Conservation (phyloP, 2,797 vertebrate genomes). For the Microhierax caerulescens region DNA sequence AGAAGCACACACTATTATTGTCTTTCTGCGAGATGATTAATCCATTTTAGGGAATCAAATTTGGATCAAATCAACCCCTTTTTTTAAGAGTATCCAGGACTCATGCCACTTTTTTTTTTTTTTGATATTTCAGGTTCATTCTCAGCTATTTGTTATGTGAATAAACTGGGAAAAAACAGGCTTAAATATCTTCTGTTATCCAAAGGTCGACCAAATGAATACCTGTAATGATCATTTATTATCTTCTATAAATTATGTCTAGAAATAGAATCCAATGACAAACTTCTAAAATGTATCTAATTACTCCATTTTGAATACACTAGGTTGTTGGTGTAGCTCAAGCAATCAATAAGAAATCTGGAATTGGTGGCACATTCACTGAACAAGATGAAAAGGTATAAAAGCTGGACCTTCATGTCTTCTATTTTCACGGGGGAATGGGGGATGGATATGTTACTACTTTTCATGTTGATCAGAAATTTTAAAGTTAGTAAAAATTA, state of each 20-base stretch:
- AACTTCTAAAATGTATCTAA: background rate
- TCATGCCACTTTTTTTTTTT: background rate
- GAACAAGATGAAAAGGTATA: constrained; percentile 95
- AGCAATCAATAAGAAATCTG: constrained; percentile 96
- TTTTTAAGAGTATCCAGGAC: background rate
- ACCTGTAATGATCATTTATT: background rate
- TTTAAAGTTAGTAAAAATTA: background rate
- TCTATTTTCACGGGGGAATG: background rate
- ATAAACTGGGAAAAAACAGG: background rate
- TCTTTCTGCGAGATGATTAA: background rate
- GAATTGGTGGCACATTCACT: constrained; percentile 87
- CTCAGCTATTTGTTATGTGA: background rate
- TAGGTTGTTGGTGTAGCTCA: constrained; percentile 97
- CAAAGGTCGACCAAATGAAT: background rate
- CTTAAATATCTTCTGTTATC: background rate
- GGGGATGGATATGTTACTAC: background rate
- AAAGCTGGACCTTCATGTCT: background rate
- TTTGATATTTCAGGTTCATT: no score
- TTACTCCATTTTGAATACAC: constrained; percentile 11
- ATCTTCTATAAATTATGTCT: background rate
- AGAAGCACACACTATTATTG: background rate
- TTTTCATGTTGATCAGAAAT: background rate
- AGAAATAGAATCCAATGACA: background rate
- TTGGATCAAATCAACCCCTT: background rate
- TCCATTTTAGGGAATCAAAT: background rate